These are phyloP conservation scores for Actenoides hombroni DNA, from an alignment of 2,113 vertebrate genomes.

Conservation along the genomic window DNA sequence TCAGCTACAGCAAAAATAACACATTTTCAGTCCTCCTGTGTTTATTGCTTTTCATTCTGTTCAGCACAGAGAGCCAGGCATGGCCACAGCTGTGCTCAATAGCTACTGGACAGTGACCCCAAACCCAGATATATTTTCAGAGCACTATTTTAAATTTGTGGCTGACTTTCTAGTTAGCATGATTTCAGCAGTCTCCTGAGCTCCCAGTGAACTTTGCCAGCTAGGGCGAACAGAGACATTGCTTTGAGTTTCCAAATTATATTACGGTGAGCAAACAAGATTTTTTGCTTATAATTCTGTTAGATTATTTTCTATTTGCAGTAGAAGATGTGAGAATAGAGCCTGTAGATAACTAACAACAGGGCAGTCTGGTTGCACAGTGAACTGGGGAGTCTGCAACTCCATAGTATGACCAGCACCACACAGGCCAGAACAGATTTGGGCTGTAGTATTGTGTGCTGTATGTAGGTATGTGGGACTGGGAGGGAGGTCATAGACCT, in stretches of 20 bases:
- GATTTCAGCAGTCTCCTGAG: not conserved
- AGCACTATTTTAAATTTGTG: not conserved
- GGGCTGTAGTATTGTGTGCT: no score
- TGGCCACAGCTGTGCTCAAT: not conserved
- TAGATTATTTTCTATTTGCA: not conserved
- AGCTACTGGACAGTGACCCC: not conserved
- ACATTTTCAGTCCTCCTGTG: not conserved
- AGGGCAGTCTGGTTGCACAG: not conserved
- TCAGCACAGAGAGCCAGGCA: not conserved
- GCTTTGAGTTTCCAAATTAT: not conserved
- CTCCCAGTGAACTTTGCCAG: not conserved
- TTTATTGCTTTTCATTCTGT: not conserved
- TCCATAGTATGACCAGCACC: not conserved
- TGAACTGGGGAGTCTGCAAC: not conserved
- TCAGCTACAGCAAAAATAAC: not conserved
- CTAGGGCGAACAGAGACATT: not conserved
- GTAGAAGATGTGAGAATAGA: not conserved
- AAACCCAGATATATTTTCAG: not conserved
- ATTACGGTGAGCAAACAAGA: not conserved
- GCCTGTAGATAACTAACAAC: no score
- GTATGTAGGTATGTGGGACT: accelerated
- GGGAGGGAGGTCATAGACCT: accelerated
- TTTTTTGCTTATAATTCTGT: not conserved
- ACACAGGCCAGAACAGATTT: no score
- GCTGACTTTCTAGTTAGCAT: not conserved